Percentiles rank a stretch among this genome's conserved stretches.
Evolutionary conservation across 2,888 invertebrate genomes (phyloP).

Genomic region (Leptopilina myrica): DNA sequence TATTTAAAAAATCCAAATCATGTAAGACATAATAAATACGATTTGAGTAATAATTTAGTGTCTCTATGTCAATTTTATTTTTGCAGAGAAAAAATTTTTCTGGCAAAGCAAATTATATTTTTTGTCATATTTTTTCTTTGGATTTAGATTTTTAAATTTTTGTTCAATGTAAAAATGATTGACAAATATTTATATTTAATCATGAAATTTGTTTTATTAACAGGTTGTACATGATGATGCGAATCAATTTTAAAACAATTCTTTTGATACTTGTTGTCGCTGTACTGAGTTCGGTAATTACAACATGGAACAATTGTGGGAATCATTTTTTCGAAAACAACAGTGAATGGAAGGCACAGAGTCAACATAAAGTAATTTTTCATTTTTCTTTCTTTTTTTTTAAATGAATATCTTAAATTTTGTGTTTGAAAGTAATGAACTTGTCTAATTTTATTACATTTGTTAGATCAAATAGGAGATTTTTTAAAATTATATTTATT

Average conservation of each 20-base stretch:
- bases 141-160: not conserved
- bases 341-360: constrained; percentile 70
- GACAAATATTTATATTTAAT: not conserved
- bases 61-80: not conserved
- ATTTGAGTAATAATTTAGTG: not conserved
- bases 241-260: constrained; percentile 87
- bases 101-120: not conserved
- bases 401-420: too few species aligned
- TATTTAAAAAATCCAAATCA: not conserved
- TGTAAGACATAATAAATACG: not conserved
- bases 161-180: too few species aligned
- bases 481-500: too few species aligned
- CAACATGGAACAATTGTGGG: constrained; percentile 87
- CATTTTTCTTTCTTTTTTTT: too few species aligned
- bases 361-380: constrained; percentile 68
- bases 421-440: too few species aligned
- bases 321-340: constrained; percentile 77
- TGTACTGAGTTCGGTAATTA: constrained; percentile 83
- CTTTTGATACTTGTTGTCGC: constrained; percentile 78
- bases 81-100: not conserved
- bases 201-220: not conserved
- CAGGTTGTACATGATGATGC: constrained; percentile 83
- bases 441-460: too few species aligned
- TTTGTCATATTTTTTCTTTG: not conserved
- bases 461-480: too few species aligned